Evolutionary conservation across 2,888 invertebrate genomes (phyloP).

Genomic region (Gymnoscelis rufifasciata): DNA sequence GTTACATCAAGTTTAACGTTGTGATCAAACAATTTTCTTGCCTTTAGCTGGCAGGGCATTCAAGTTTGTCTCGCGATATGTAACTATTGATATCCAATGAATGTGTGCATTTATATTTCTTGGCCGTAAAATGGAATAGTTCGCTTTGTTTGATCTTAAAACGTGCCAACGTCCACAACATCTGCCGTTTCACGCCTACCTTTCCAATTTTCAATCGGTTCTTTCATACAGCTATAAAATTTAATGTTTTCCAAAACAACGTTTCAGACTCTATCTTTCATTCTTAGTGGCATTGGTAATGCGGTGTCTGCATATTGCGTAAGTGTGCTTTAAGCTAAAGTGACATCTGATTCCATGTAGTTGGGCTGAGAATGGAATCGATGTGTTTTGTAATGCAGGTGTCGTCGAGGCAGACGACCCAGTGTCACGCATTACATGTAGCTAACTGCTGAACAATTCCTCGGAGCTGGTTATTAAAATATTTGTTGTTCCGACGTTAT

Average conservation of each 20-base stretch:
- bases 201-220: constrained; percentile 68
- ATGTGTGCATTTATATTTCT: constrained; percentile 4
- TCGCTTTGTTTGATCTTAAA: constrained; percentile 20
- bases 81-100: constrained; percentile 10
- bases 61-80: constrained; percentile 5
- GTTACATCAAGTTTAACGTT: neutral
- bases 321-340: constrained; percentile 20
- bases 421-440: constrained; percentile 60
- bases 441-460: constrained; percentile 68
- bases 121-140: constrained; percentile 16
- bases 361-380: constrained; percentile 26
- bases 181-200: constrained; percentile 75
- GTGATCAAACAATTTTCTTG: neutral
- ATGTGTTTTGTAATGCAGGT: constrained; percentile 41
- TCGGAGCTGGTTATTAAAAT: constrained; percentile 76
- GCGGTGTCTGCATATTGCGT: constrained; percentile 33
- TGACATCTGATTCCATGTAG: constrained; percentile 21
- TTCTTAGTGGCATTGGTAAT: constrained; percentile 62
- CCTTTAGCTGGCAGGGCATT: neutral
- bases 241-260: constrained; percentile 65
- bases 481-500: constrained; percentile 76
- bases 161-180: constrained; percentile 30
- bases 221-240: constrained; percentile 63
- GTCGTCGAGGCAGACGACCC: constrained; percentile 45
- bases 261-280: constrained; percentile 52